phyloP scores from a whole-genome alignment of 2,888 invertebrate genomes.

The Mythimna albipuncta region DNA sequence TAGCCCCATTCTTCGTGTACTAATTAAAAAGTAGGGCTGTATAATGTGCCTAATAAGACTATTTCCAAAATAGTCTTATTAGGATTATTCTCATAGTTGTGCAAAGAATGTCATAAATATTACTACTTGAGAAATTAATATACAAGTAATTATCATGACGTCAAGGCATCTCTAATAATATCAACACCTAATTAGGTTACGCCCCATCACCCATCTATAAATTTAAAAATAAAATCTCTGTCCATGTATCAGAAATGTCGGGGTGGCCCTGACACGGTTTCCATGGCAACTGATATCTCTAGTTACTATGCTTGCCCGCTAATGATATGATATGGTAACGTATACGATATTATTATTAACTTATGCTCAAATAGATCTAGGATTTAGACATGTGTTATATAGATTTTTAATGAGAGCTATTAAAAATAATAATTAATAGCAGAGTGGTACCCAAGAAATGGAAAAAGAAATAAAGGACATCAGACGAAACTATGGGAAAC shows the following conservation, averaged over 20 bases:
- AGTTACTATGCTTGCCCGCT: conserved; percentile 27
- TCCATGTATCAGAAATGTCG: conserved; percentile 57
- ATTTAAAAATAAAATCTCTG: conserved; percentile 43
- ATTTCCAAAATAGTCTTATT: no score
- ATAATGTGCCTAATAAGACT: no score
- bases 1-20: no score
- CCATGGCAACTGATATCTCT: conserved; percentile 63
- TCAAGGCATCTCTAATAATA: conserved; percentile 26
- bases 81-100: no score
- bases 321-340: conserved; percentile 24
- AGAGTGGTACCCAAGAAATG: no score
- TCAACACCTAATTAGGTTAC: conserved; percentile 21
- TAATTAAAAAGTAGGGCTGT: no score
- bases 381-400: background rate
- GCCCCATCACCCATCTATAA: conserved; percentile 16
- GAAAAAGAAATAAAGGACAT: no score
- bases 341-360: conserved; percentile 17
- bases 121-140: background rate
- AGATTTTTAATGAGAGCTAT: background rate
- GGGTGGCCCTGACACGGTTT: conserved; percentile 67
- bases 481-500: no score
- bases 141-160: background rate
- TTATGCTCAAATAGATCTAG: background rate
- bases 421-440: no score
- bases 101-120: conserved; percentile 14